These are phyloP conservation scores for Parnassius orleans DNA, from an alignment of 2,888 invertebrate genomes.

Conservation along the genomic window DNA sequence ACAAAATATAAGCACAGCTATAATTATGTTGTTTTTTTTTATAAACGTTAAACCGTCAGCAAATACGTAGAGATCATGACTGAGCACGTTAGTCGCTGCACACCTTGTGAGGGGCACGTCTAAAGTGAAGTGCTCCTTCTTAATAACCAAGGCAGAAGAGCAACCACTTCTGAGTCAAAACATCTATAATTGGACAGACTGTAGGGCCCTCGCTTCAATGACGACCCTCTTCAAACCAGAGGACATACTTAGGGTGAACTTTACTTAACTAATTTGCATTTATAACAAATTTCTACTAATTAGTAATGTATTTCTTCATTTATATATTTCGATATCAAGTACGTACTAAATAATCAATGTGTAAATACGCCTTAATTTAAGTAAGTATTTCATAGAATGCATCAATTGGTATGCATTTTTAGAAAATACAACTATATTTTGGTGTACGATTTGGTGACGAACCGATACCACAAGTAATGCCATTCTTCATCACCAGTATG, in stretches of 20 bases:
- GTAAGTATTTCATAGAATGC: no score
- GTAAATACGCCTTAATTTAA: no score
- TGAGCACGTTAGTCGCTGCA: background rate
- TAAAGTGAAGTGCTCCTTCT: constrained; percentile 32
- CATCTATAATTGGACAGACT: constrained; percentile 71
- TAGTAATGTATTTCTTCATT: background rate
- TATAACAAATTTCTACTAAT: constrained; percentile 33
- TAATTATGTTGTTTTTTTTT: background rate
- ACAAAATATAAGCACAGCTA: background rate
- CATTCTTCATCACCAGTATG: no score
- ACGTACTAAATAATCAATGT: no score
- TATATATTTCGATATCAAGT: background rate
- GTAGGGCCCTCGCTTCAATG: constrained; percentile 58
- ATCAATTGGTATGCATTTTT: no score
- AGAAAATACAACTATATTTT: no score
- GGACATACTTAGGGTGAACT: constrained; percentile 47
- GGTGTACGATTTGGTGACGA: no score
- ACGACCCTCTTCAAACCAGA: constrained; percentile 64
- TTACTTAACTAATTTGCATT: constrained; percentile 52
- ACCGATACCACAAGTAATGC: no score
- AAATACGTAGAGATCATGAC: background rate
- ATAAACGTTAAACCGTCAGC: background rate
- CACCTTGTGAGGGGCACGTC: constrained; percentile 24
- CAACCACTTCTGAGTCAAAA: constrained; percentile 55
- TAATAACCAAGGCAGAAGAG: constrained; percentile 43